Evolutionary conservation across 64 coral and sea anemone species (phyloP), one percentile per base, ranked within the genome.

Genomic region (Orbicella faveolata): DNA sequence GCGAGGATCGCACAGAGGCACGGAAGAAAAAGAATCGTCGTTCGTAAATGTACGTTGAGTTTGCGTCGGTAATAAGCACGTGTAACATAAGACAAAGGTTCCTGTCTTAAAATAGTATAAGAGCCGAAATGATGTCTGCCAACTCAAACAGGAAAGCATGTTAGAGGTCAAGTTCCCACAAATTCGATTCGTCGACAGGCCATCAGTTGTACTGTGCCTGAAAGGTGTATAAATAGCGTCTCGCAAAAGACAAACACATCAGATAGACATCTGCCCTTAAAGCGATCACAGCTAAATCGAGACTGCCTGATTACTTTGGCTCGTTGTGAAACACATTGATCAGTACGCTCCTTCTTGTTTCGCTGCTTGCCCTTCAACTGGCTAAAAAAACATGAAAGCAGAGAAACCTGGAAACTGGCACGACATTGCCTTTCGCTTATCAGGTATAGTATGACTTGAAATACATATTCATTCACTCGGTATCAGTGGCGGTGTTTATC

Each of bases 361-460:
- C 36, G 2, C 39, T 37, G 21, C 15, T 30, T 26, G 30, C 48
- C 9, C 19, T 21, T 30, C 0, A 37, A 23, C 10, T 26, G 1
- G 23, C 11, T 4, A 85, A n/a, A 16, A 85, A 11, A 70, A n/a
- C 36, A 72, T 85, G 82, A 72, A 48, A 21, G 82, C 70, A 73
- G n/a, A 23, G 39, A 85, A 72, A 41, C 19, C 82, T 25, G 20
- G 65, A 52, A 62, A 85, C 48, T 85, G 82, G 82, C 36, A 85
- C 13, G 82, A 85, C 82, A 85, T 85, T 11, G 82, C 82, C 17
- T 85, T 85, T 85, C 82, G 82, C 64, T 52, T 85, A 72, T 85
- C 62, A 85, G 82, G 82, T 85, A 25, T 14, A n/a, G 63, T 73
- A 14, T 84, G 23, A 19, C 19, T 9, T 51, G 36, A 67, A 20